Evolutionary conservation across 2,888 invertebrate genomes (phyloP), one percentile per base, ranked within the genome.

Genomic region (Drosophila austrosaltans): DNA sequence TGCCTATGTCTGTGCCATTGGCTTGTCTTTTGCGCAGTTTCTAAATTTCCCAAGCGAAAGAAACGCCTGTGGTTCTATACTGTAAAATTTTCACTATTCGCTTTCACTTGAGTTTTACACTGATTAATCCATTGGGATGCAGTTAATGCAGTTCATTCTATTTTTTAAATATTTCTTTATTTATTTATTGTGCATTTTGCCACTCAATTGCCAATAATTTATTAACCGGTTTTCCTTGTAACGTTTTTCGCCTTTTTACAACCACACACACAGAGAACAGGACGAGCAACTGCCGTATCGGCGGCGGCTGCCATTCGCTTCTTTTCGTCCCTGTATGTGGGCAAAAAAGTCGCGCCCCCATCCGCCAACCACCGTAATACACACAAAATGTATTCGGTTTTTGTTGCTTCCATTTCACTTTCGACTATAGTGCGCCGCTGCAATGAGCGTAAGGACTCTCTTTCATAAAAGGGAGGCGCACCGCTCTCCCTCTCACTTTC

Each of bases 181-280:
- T 76, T 87, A 82, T 84, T 87, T 87, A 87, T 75, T 78, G 66
- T 72, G 70, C 59, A 75, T 79, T 67, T 77, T 79, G 61, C 73
- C 77, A 84, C 72, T 74, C 76, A 84, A 88, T 82, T 88, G 80
- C 79, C 87, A 89, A 87, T 87, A 90, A 89, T 89, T 90, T 90
- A 89, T 90, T 89, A 90, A 91, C 90, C 90, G 90, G 90, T 91
- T 91, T 84, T 89, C 81, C 82, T 82, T 79, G 85, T 87, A 83
- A 81, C 86, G 86, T 82, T 84, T 57, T 87, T 77, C 75, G 78
- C 73, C 77, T 90, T 86, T 88, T 90, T 90, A 89, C 90, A 88
- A 89, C 80, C 78, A 83, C 80, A 83, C 83, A 86, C 83, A 86
- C 86, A 88, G 83, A 88, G 81, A 68, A 79, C 70, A 71, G 82